These are phyloP conservation scores for Pangasius sanitwongsei DNA, from an alignment of 2,797 vertebrate species.

Conservation along the genomic window DNA sequence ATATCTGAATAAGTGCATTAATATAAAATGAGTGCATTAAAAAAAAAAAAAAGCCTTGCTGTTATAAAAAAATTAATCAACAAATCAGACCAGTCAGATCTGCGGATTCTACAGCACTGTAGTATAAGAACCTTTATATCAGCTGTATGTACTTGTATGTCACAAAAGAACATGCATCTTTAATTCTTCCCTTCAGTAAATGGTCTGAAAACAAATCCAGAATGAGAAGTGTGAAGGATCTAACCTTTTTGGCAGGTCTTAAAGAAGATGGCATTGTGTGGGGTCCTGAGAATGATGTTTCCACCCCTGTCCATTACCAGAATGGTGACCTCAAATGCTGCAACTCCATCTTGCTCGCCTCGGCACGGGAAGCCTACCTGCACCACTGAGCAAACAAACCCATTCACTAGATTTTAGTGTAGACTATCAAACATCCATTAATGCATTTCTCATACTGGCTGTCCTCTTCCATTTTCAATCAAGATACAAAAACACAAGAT, in stretches of 20 bases:
- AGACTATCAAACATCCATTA: neutral
- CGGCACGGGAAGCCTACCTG: constrained; percentile 88
- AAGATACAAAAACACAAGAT: neutral
- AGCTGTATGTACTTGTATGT: neutral
- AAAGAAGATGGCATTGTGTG: constrained; percentile 90
- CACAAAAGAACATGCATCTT: neutral
- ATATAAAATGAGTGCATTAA: neutral
- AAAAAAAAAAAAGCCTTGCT: neutral
- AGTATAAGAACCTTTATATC: neutral
- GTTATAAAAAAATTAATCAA: neutral
- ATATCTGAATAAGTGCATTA: neutral
- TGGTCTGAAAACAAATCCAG: neutral
- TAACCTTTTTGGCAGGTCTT: constrained; percentile 92
- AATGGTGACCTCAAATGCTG: constrained; percentile 87
- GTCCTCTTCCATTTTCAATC: neutral
- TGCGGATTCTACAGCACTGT: neutral
- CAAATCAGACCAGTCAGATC: neutral
- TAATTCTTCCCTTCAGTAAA: neutral
- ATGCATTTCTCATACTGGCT: neutral
- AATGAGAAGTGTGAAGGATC: neutral
- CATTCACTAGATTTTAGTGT: neutral
- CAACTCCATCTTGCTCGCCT: constrained; percentile 86
- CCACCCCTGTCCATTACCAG: constrained; percentile 87
- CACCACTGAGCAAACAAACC: constrained; percentile 72
- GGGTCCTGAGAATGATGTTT: constrained; percentile 83